These are phyloP conservation scores for Platyura marginata DNA, from an alignment of 1,140 invertebrate genomes.

Conservation along the genomic window DNA sequence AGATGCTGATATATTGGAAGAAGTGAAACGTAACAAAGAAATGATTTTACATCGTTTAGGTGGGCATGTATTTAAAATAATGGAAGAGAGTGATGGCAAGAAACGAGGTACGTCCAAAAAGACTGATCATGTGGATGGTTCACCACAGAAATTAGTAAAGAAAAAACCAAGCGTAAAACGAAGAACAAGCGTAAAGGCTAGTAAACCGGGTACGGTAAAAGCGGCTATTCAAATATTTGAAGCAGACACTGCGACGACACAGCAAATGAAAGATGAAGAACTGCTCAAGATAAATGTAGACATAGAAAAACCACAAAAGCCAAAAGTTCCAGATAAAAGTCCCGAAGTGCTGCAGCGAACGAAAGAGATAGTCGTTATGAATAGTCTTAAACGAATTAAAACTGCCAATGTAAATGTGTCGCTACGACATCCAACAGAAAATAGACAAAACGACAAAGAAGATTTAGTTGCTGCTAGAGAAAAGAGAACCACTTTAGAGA, in stretches of 20 bases:
- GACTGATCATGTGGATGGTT: neutral
- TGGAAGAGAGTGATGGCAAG: slow-evolving; percentile 6
- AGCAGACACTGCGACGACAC: slow-evolving; percentile 3
- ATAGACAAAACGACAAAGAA: too few relatives aligned
- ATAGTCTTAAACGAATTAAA: slow-evolving; percentile 3
- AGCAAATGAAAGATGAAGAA: too few relatives aligned
- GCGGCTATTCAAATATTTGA: slow-evolving; percentile 28
- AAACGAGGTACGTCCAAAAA: neutral
- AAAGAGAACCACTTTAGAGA: neutral
- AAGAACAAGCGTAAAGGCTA: neutral
- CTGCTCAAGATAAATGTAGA: neutral
- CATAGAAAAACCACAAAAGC: slow-evolving; percentile 12
- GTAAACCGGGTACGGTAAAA: slow-evolving; percentile 13
- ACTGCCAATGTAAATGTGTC: too few relatives aligned
- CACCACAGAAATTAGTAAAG: neutral
- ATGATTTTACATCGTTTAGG: slow-evolving; percentile 13
- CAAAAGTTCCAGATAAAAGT: slow-evolving; percentile 21
- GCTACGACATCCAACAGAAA: too few relatives aligned
- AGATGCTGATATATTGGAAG: slow-evolving; percentile 17
- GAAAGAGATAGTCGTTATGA: slow-evolving; percentile 11
- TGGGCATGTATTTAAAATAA: slow-evolving; percentile 19
- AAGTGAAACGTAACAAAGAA: slow-evolving; percentile 22
- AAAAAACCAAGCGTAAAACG: slow-evolving; percentile 3
- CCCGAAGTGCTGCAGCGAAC: slow-evolving; percentile 15
- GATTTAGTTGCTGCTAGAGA: neutral